Percentiles rank a stretch among this genome's conserved stretches.
These are phyloP conservation scores for Ambastaia sidthimunki DNA, from an alignment of 2,797 vertebrate genomes.

Conservation along the genomic window DNA sequence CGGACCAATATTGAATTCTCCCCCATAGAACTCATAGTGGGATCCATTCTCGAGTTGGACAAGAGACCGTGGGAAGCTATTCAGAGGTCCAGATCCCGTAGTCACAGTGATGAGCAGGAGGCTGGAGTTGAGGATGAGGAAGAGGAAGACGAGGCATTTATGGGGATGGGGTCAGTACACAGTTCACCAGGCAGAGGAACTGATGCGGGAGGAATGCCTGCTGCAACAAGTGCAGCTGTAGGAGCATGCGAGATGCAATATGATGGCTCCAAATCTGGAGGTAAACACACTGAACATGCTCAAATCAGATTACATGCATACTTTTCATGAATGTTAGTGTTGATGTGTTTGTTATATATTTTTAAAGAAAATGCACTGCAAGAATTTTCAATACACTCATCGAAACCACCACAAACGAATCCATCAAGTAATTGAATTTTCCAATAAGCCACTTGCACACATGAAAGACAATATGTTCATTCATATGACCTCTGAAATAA, in stretches of 20 bases:
- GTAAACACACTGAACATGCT: conserved; percentile 26
- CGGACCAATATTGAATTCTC: conserved; percentile 76
- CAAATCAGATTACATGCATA: background rate
- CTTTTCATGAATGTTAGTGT: background rate
- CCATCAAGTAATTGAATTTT: no score
- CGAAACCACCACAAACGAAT: background rate
- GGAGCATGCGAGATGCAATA: conserved; percentile 28
- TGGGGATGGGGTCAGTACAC: conserved; percentile 73
- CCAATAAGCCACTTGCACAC: no score
- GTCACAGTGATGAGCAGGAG: conserved; percentile 71
- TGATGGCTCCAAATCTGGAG: conserved; percentile 40
- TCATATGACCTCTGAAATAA: no score
- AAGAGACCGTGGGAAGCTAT: conserved; percentile 60
- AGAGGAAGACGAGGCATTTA: conserved; percentile 73
- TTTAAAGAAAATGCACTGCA: background rate
- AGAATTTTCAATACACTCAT: background rate
- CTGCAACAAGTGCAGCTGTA: conserved; percentile 32
- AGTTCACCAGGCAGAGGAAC: conserved; percentile 69
- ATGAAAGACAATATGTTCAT: no score
- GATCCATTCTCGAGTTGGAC: conserved; percentile 79
- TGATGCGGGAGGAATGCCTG: conserved; percentile 58
- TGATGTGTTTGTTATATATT: background rate
- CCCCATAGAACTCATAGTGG: conserved; percentile 77
- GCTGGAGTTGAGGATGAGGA: conserved; percentile 69
- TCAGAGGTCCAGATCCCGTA: conserved; percentile 55